These are phyloP conservation scores for Keiferia lycopersicella DNA, from an alignment of 2,888 invertebrate species.

Conservation along the genomic window DNA sequence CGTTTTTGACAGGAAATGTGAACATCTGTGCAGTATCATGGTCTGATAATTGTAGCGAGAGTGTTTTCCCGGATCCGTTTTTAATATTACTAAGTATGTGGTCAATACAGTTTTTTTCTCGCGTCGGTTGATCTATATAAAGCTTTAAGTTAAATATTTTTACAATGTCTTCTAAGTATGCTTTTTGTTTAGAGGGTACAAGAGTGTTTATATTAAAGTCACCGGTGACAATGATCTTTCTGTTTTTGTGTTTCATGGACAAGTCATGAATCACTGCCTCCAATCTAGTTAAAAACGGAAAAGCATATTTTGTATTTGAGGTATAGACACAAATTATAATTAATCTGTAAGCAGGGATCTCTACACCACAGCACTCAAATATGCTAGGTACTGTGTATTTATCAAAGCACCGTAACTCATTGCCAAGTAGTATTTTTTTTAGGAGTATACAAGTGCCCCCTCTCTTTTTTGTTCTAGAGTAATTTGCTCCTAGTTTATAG, in stretches of 20 bases:
- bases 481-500: background rate
- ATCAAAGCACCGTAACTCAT: background rate
- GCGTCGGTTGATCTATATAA: conserved; percentile 25
- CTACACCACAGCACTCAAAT: background rate
- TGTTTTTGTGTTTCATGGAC: conserved; percentile 3
- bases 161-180: conserved; percentile 18
- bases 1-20: conserved; percentile 20
- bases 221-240: conserved; percentile 20
- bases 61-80: conserved; percentile 14
- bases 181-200: background rate
- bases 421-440: background rate
- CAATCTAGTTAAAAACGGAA: background rate
- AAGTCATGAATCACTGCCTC: background rate
- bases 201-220: conserved; percentile 26
- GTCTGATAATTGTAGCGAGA: conserved; percentile 9
- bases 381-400: background rate
- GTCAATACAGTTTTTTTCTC: conserved; percentile 25
- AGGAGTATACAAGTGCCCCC: background rate
- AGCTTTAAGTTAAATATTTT: conserved; percentile 21
- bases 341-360: background rate
- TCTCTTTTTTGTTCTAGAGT: background rate
- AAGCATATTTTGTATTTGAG: background rate
- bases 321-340: background rate
- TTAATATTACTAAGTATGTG: conserved; percentile 27
- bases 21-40: conserved; percentile 24